These are phyloP conservation scores for Cerastoderma edule DNA, from an alignment of 2,888 invertebrate species.

Conservation along the genomic window DNA sequence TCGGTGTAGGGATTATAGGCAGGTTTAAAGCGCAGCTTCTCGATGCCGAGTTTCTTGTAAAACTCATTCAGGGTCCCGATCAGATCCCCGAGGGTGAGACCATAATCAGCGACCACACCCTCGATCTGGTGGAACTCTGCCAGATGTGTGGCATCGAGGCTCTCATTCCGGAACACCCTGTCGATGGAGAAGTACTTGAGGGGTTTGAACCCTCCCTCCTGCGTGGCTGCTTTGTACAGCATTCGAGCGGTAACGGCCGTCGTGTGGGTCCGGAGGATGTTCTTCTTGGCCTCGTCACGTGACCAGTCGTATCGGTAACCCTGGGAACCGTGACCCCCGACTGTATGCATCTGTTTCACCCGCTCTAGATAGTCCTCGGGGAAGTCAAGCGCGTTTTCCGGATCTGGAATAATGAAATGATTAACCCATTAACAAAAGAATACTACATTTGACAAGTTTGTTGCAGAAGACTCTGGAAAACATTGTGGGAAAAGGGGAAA, in stretches of 20 bases:
- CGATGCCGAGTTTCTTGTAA: slow-evolving; percentile 92
- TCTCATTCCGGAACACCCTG: slow-evolving; percentile 98
- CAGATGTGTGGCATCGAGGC: slow-evolving; percentile 98
- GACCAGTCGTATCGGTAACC: slow-evolving; percentile 98
- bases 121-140: slow-evolving; percentile 99
- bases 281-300: slow-evolving; percentile 96
- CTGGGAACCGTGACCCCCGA: slow-evolving; percentile 95
- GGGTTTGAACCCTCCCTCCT: slow-evolving; percentile 90
- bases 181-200: slow-evolving; percentile 99
- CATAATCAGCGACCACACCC: slow-evolving; percentile 96
- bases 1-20: slow-evolving; percentile 99
- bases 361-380: slow-evolving; percentile 94
- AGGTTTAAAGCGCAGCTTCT: slow-evolving; percentile 96
- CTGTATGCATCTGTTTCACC: slow-evolving; percentile 94
- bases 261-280: slow-evolving; percentile 97
- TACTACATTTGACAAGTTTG: no score
- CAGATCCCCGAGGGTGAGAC: slow-evolving; percentile 95
- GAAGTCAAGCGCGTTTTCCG: slow-evolving; percentile 87
- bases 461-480: no score
- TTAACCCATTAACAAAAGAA: no score
- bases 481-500: no score
- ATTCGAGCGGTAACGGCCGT: slow-evolving; percentile 98
- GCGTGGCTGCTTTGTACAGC: slow-evolving; percentile 93
- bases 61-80: slow-evolving; percentile 94
- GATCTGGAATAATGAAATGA: slow-evolving; percentile 84